phyloP scores from a whole-genome alignment of 2,113 vertebrate genomes.

The Microcebus tavaratra region DNA sequence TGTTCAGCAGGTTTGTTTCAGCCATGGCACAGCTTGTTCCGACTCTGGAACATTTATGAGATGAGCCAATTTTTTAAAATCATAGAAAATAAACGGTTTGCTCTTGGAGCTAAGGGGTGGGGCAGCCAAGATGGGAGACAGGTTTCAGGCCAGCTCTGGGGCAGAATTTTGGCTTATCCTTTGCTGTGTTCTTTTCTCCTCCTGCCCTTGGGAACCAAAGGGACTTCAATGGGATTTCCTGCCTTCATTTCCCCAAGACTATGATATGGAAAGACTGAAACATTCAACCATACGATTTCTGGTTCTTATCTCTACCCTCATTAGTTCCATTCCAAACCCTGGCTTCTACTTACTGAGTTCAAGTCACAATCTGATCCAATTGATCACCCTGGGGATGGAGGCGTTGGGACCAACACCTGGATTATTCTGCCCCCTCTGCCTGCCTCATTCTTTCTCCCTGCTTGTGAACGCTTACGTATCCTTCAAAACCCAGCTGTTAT shows the following conservation, averaged over 20 bases:
- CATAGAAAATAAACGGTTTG: slow-evolving; percentile 60
- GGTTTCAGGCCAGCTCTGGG: slow-evolving; percentile 24
- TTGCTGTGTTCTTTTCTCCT: background rate
- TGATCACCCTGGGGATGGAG: background rate
- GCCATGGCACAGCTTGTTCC: slow-evolving; percentile 72
- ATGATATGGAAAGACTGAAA: slow-evolving; percentile 11
- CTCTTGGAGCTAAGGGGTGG: slow-evolving; percentile 39
- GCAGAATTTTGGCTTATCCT: slow-evolving; percentile 18
- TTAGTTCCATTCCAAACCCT: background rate
- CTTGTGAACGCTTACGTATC: background rate
- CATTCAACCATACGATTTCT: background rate
- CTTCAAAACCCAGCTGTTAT: background rate
- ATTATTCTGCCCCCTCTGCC: too few species aligned
- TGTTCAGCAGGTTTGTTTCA: slow-evolving; percentile 68
- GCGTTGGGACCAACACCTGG: background rate
- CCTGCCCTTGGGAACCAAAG: slow-evolving; percentile 18
- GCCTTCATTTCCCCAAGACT: slow-evolving; percentile 40
- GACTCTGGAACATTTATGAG: slow-evolving; percentile 63
- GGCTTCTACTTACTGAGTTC: background rate
- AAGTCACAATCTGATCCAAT: background rate
- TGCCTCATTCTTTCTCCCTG: background rate
- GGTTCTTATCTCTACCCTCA: slow-evolving; percentile 14
- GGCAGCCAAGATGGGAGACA: slow-evolving; percentile 25
- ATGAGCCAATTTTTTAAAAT: slow-evolving; percentile 70
- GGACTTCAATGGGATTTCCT: slow-evolving; percentile 14